Conservation (phyloP, 2,888 invertebrate genomes). For the Rhogogaster chlorosoma region DNA sequence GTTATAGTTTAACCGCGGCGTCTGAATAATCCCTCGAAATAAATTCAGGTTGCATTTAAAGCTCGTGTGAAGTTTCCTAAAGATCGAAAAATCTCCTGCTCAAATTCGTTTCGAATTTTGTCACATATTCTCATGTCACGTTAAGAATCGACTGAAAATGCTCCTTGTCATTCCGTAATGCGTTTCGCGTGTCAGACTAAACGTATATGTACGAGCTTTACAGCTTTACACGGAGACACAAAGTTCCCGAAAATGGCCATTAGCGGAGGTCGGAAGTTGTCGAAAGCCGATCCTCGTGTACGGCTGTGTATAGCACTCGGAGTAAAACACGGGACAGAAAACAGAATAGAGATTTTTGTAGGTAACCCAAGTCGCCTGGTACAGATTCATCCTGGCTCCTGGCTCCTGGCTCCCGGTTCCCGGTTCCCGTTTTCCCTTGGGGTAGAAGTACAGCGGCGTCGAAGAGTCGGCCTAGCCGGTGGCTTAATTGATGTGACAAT, state of each 20-base stretch:
- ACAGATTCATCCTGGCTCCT: conserved; percentile 30
- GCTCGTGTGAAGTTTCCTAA: not conserved
- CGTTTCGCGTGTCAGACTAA: not conserved
- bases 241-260: conserved; percentile 25
- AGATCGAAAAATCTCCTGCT: not conserved
- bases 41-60: not conserved
- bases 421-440: not conserved
- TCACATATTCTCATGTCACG: not conserved
- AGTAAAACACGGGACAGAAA: conserved; percentile 40
- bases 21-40: not conserved
- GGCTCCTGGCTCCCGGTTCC: conserved; percentile 5
- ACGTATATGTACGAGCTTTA: not conserved
- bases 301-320: not conserved
- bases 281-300: conserved; percentile 41
- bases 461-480: conserved; percentile 49
- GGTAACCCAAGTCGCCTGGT: not conserved
- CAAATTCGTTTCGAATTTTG: not conserved
- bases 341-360: conserved; percentile 13
- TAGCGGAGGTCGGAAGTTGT: conserved; percentile 43
- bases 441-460: not conserved
- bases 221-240: not conserved
- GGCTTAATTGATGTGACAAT: conserved; percentile 75
- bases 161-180: not conserved
- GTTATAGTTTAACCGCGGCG: conserved; percentile 57
- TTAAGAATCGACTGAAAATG: not conserved